These are phyloP conservation scores for Eurosta solidaginis DNA, from an alignment of 1,140 invertebrate species.

Conservation along the genomic window DNA sequence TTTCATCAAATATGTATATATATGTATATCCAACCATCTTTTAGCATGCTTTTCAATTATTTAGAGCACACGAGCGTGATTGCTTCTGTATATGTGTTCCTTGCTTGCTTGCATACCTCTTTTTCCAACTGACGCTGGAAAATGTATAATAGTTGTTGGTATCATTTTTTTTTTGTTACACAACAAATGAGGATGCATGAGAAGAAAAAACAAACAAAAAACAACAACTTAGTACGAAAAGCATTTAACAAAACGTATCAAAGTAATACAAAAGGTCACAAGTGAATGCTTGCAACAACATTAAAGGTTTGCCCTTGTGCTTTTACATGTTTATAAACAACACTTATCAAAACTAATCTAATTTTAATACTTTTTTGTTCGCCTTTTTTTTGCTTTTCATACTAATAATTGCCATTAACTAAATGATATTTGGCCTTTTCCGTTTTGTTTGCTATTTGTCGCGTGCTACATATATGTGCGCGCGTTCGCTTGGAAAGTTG, in stretches of 20 bases:
- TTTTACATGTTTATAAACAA: constrained; percentile 17
- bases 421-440: not conserved
- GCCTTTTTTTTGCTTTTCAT: not conserved
- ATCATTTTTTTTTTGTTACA: not conserved
- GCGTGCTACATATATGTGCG: not conserved
- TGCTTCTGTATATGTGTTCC: not conserved
- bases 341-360: not conserved
- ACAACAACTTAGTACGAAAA: not conserved
- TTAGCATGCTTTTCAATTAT: constrained; percentile 26
- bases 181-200: not conserved
- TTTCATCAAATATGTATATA: not conserved
- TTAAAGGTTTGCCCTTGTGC: constrained; percentile 3
- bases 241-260: not conserved
- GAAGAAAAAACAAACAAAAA: not conserved
- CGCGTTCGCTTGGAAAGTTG: not conserved
- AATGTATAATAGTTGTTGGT: not conserved
- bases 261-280: not conserved
- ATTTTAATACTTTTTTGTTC: not conserved
- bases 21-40: too few relatives aligned
- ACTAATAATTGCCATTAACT: not conserved
- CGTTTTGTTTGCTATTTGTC: not conserved
- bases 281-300: not conserved
- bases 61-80: constrained; percentile 21
- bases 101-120: not conserved
- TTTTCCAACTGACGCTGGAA: not conserved